Evolutionary conservation across 2,888 invertebrate genomes (phyloP).

Genomic region (Noctua comes): DNA sequence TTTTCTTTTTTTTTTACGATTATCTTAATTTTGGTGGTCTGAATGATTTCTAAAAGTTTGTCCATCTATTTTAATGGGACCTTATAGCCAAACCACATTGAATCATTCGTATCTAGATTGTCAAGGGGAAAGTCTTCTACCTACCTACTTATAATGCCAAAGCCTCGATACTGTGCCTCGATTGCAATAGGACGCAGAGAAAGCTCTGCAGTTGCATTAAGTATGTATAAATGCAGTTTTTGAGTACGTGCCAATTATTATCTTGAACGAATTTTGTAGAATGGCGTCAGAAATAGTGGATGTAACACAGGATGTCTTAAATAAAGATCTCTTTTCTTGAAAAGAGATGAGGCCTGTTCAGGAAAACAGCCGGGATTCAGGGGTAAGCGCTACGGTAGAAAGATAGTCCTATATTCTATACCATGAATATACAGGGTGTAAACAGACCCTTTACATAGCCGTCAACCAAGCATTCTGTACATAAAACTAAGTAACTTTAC

Average conservation of each 20-base stretch:
- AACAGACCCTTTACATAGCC: too few relatives aligned
- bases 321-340: slow-evolving; percentile 20
- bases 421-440: too few relatives aligned
- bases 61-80: too few relatives aligned
- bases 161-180: not conserved
- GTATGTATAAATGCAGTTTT: slow-evolving; percentile 22
- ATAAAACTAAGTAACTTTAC: too few relatives aligned
- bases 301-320: not conserved
- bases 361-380: not conserved
- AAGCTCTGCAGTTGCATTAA: slow-evolving; percentile 33
- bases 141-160: slow-evolving; percentile 13
- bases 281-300: slow-evolving; percentile 14
- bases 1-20: too few relatives aligned
- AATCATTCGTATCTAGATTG: slow-evolving; percentile 5
- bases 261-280: not conserved
- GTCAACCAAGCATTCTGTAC: too few relatives aligned
- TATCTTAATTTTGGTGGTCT: too few relatives aligned
- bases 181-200: slow-evolving; percentile 39
- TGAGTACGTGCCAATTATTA: slow-evolving; percentile 26
- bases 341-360: slow-evolving; percentile 11
- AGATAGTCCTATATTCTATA: not conserved
- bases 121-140: slow-evolving; percentile 30
- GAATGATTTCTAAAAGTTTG: too few relatives aligned
- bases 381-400: not conserved
- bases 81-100: not conserved